Percentiles rank a stretch among this genome's conserved stretches.
phyloP scores from a whole-genome alignment of 1,140 invertebrate species.

The Kradibia gibbosae region DNA sequence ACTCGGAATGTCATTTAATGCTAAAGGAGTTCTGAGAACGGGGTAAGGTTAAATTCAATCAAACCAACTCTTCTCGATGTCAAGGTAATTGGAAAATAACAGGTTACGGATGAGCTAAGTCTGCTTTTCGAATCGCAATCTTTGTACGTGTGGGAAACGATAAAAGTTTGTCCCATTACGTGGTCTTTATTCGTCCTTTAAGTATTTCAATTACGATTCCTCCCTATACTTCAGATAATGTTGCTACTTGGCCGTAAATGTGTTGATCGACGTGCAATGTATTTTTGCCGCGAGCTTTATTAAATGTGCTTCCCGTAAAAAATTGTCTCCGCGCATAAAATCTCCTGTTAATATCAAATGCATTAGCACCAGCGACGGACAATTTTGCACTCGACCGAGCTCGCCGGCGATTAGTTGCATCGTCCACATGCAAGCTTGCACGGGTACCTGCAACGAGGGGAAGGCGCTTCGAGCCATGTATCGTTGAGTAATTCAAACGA shows the following conservation, averaged over 20 bases:
- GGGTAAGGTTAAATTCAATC: background rate
- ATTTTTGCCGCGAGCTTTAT: background rate
- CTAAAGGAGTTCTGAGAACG: background rate
- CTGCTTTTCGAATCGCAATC: background rate
- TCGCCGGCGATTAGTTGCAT: too few relatives aligned
- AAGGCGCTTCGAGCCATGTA: too few relatives aligned
- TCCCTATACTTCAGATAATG: background rate
- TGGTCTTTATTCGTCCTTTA: background rate
- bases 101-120: background rate
- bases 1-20: background rate
- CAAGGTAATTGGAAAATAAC: constrained; percentile 2
- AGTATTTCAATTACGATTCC: background rate
- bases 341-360: too few relatives aligned
- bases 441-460: too few relatives aligned
- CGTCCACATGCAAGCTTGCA: too few relatives aligned
- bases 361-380: too few relatives aligned
- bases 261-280: background rate
- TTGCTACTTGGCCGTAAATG: background rate
- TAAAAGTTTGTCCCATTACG: background rate
- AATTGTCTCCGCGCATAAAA: background rate
- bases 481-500: too few relatives aligned
- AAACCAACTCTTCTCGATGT: background rate
- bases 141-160: background rate
- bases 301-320: background rate
- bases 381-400: too few relatives aligned